Evolutionary conservation across 2,113 vertebrate species (phyloP).

Genomic region (Cichladusa arquata): DNA sequence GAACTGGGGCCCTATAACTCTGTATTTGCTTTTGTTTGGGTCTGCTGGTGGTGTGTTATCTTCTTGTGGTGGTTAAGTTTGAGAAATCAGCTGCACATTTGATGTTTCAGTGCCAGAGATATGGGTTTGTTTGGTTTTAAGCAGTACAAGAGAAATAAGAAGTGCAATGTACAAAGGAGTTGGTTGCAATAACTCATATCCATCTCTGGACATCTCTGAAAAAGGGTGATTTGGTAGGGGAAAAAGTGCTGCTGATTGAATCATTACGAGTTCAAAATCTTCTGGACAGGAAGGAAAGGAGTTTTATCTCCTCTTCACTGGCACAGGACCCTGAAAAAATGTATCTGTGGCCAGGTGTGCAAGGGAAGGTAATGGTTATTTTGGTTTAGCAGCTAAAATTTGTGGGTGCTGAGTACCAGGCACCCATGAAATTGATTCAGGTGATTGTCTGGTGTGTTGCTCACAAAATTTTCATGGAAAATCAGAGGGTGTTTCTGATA

Average conservation of each 20-base stretch:
- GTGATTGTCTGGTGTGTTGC: neutral
- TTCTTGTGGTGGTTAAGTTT: neutral
- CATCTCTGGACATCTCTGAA: neutral
- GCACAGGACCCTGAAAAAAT: neutral
- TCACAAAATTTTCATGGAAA: neutral
- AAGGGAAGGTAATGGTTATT: neutral
- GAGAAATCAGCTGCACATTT: neutral
- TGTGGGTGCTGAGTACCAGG: neutral
- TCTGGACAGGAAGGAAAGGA: neutral
- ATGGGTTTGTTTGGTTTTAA: neutral
- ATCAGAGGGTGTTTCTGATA: neutral
- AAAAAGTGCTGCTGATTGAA: neutral
- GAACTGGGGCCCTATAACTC: neutral
- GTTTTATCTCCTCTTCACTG: neutral
- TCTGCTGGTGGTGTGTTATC: neutral
- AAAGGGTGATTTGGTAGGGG: neutral
- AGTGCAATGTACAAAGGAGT: accelerated
- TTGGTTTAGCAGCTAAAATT: neutral
- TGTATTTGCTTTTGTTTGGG: neutral
- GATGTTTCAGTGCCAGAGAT: neutral
- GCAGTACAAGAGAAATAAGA: neutral
- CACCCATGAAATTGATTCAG: neutral
- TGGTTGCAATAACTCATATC: neutral
- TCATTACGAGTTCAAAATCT: neutral
- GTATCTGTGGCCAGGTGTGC: neutral